Evolutionary conservation across 2,113 vertebrate species (phyloP).

Genomic region (Clupea harengus): DNA sequence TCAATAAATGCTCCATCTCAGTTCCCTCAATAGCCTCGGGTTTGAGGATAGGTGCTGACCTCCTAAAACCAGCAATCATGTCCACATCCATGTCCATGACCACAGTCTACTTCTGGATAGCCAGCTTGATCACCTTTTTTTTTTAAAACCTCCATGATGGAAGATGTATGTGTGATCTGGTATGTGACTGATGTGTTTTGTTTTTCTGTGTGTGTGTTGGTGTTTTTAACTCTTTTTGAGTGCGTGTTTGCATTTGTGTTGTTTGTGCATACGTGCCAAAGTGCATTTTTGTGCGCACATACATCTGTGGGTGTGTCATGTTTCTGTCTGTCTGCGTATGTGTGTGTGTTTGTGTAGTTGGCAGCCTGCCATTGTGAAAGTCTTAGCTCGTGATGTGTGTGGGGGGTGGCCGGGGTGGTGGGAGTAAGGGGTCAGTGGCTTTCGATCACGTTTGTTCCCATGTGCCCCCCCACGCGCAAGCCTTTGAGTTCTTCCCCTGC

Average conservation of each 20-base stretch:
- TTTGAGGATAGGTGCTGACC: too few relatives aligned
- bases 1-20: too few relatives aligned
- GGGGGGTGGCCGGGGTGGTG: not conserved
- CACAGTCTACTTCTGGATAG: too few relatives aligned
- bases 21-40: too few relatives aligned
- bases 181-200: not conserved
- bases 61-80: too few relatives aligned
- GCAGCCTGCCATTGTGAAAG: too few relatives aligned
- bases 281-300: not conserved
- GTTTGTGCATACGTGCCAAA: not conserved
- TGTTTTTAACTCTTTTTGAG: too few relatives aligned
- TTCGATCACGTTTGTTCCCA: not conserved
- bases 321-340: not conserved
- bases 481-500: not conserved
- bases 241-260: not conserved
- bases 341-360: not conserved
- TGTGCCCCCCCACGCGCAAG: not conserved
- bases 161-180: slow-evolving; percentile 8
- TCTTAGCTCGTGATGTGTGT: not conserved
- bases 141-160: too few relatives aligned
- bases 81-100: too few relatives aligned
- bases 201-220: too few relatives aligned
- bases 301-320: not conserved
- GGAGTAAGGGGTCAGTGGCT: not conserved
- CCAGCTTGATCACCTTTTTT: too few relatives aligned